phyloP scores from a whole-genome alignment of 1,140 invertebrate genomes.

The Diorhabda sublineata region DNA sequence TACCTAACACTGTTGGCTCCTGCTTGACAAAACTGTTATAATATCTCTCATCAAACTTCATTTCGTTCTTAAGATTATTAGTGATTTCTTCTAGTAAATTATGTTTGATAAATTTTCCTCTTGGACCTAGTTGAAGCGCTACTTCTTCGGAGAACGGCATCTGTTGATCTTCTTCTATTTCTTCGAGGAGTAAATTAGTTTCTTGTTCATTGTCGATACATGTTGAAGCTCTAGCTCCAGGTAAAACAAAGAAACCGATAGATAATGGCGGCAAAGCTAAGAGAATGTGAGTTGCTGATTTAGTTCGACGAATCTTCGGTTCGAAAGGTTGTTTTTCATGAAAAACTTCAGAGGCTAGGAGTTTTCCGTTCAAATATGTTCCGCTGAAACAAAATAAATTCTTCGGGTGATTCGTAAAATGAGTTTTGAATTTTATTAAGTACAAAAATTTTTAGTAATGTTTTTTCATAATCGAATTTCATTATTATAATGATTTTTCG shows the following conservation, averaged over 20 bases:
- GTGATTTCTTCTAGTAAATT: constrained; percentile 5
- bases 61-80: constrained; percentile 11
- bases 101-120: constrained; percentile 4
- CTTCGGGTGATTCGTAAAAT: too few relatives aligned
- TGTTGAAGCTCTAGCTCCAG: constrained; percentile 34
- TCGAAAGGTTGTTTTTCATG: constrained; percentile 22
- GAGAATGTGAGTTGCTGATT: constrained; percentile 29
- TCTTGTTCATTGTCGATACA: constrained; percentile 39
- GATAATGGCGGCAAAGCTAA: constrained; percentile 35
- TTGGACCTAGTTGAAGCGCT: constrained; percentile 17
- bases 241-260: constrained; percentile 42
- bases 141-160: constrained; percentile 26
- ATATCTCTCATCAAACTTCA: constrained; percentile 9
- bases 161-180: constrained; percentile 38
- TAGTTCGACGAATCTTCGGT: constrained; percentile 39
- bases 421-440: too few relatives aligned
- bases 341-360: constrained; percentile 29
- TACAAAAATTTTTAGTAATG: too few relatives aligned
- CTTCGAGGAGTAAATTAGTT: constrained; percentile 31
- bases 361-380: constrained; percentile 38
- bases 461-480: too few relatives aligned
- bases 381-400: constrained; percentile 29
- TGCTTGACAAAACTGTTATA: constrained; percentile 5
- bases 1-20: too few relatives aligned
- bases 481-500: too few relatives aligned